phyloP scores from a whole-genome alignment of 2,888 invertebrate species.

The Xestia sexstrigata region DNA sequence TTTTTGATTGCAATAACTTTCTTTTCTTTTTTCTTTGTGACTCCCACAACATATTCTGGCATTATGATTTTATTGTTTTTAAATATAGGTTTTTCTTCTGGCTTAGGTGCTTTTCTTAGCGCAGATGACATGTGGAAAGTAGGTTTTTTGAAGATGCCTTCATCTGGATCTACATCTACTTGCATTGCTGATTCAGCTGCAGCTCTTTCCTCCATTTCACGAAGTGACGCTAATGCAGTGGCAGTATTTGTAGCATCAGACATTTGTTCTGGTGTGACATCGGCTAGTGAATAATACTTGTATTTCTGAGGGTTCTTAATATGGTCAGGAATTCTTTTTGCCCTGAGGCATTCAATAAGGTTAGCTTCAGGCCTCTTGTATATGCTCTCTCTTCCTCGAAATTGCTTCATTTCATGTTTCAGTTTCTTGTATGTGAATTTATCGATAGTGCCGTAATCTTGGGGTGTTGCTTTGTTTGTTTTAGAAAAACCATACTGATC shows the following conservation, averaged over 20 bases:
- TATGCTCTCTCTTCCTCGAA: slow-evolving; percentile 94
- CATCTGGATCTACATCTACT: slow-evolving; percentile 71
- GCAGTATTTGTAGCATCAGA: slow-evolving; percentile 94
- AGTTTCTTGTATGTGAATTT: slow-evolving; percentile 81
- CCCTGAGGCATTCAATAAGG: slow-evolving; percentile 90
- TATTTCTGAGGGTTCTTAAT: slow-evolving; percentile 95
- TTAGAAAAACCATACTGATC: slow-evolving; percentile 86
- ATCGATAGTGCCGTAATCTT: slow-evolving; percentile 80
- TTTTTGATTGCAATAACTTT: slow-evolving; percentile 73
- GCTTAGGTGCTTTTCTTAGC: slow-evolving; percentile 72
- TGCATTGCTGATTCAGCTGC: slow-evolving; percentile 73
- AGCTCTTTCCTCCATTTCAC: slow-evolving; percentile 91
- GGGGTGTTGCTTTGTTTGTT: slow-evolving; percentile 77
- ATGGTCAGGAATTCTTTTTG: slow-evolving; percentile 84
- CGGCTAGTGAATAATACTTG: slow-evolving; percentile 94
- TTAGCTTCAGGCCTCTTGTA: slow-evolving; percentile 94
- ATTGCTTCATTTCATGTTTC: slow-evolving; percentile 91
- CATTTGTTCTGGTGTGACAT: slow-evolving; percentile 94
- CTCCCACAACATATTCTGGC: slow-evolving; percentile 96
- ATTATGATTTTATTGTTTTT: slow-evolving; percentile 93
- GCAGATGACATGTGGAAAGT: slow-evolving; percentile 82
- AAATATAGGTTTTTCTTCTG: slow-evolving; percentile 86
- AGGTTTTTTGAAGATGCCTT: slow-evolving; percentile 83
- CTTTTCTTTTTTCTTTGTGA: slow-evolving; percentile 89
- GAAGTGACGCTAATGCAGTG: slow-evolving; percentile 94